Evolutionary conservation across 2,113 vertebrate species (phyloP).

Genomic region (Sitta europaea): DNA sequence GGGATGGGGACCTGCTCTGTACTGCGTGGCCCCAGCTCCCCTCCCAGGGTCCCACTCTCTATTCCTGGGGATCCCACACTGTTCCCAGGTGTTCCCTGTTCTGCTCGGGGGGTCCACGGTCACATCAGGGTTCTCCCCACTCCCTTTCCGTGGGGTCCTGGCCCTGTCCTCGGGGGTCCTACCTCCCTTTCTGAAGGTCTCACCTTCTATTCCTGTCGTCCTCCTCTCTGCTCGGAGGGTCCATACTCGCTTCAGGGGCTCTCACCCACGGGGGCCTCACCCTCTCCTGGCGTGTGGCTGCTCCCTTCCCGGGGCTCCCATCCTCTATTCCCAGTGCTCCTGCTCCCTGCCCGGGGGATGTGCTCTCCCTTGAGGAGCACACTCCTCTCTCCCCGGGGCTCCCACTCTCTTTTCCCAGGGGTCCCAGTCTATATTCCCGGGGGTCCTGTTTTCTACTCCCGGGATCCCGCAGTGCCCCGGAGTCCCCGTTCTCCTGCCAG

Average conservation of each 20-base stretch:
- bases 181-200: not conserved
- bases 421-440: not conserved
- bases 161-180: not conserved
- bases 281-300: too few relatives aligned
- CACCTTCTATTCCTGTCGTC: not conserved
- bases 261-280: not conserved
- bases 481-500: fast-evolving
- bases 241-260: not conserved
- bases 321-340: not conserved
- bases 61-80: not conserved
- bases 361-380: not conserved
- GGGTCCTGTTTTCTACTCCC: not conserved
- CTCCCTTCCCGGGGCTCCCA: not conserved
- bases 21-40: not conserved
- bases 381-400: not conserved
- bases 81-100: not conserved
- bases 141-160: not conserved
- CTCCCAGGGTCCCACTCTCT: not conserved
- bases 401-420: fast-evolving
- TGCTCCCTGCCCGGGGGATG: not conserved
- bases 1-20: not conserved
- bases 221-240: not conserved
- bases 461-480: fast-evolving
- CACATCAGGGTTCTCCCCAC: not conserved
- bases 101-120: fast-evolving